Base-by-base conservation (phyloP, 2,113 vertebrate genomes). In the Brevimyrus niger region DNA sequence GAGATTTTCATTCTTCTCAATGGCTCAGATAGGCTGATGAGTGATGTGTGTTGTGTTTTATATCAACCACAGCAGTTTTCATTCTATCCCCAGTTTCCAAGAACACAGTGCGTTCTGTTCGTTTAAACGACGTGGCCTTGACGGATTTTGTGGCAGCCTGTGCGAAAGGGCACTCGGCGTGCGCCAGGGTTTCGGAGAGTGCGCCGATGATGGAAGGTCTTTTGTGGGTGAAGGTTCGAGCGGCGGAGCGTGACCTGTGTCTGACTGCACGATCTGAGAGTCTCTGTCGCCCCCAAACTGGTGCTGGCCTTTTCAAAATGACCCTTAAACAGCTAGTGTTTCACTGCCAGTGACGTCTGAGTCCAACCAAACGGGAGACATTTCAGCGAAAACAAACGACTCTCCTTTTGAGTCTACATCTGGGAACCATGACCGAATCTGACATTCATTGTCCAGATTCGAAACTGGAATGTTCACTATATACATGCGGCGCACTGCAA, bases 351-450 rank as follows among this genome's bases (percentile, higher is more conserved):
- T 17, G 35, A 58, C 51, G 58, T 44, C 19, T 9, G 38, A 35
- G 31, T 50, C 87, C 87, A 58, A 35, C 13, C 6, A 87, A 87
- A 61, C 9, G 87, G 87, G 55, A 21, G 35, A 35, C 88, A 82
- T 89, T 58, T 83, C 50, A 89, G 76, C 23, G 1, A 42, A 82
- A 44, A 38, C 7, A 50, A 48, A 80, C 6, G 65, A 47, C 65
- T 88, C 13, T 61, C 38, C 2, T 47, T 88, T 17, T 51, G 51
- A 80, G 15, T 89, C 47, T 8, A 51, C 88, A 89, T 89, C 88
- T 89, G 76, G 88, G 88, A 58, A 50, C n/a, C 38, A 15, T 61
- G 76, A 82, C 88, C 51, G 2, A 50, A 61, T 89, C 76, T 89
- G 88, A 73, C 21, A 48, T 83, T 83, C 50, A 83, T 89, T 61